Evolutionary conservation across 2,888 invertebrate species (phyloP), one percentile per base, ranked within the genome.

Genomic region (Pteria penguin): DNA sequence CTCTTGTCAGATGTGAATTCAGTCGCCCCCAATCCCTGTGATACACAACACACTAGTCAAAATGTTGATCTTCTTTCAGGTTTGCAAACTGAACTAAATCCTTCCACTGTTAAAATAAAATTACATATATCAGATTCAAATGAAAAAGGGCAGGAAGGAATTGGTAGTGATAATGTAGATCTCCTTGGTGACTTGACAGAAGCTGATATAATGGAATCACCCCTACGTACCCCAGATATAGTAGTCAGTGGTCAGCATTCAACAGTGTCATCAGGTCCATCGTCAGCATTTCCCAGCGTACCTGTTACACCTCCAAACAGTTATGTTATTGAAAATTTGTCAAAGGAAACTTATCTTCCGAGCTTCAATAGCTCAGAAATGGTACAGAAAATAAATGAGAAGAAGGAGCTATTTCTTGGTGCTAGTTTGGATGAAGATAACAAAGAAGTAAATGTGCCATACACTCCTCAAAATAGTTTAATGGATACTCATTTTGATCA

Each of bases 331-430:
- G 45, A 45, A 14, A 45, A 18, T 45, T 45, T 45, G 18, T 45
- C 45, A 45, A 45, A 45, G 8, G 8, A 14, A 14, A 45, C 45
- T 45, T 69, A 63, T 45, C 86, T 93, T 11, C 93, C 93, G 5
- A 92, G 92, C 73, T 93, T 93, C 83, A 92, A 92, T 83, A 92
- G 88, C 65, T 89, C 92, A 1, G 93, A 93, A 79, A 92, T 93
- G 92, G 90, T 93, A 66, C 88, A 92, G 73, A 90, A 90, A 74
- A 92, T 93, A n/a, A 90, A 91, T 63, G 88, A 87, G 36, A 92
- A 92, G 78, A 89, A 92, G 65, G 91, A 90, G 4, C 88, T 90
- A 27, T 81, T 92, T 26, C 82, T 72, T 18, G 65, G 66, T 14
- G 36, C 54, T 4, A 69, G 62, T 33, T 60, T 63, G 2, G 70